Conservation (phyloP, 2,113 vertebrate genomes). For the Xiphorhynchus elegans region DNA sequence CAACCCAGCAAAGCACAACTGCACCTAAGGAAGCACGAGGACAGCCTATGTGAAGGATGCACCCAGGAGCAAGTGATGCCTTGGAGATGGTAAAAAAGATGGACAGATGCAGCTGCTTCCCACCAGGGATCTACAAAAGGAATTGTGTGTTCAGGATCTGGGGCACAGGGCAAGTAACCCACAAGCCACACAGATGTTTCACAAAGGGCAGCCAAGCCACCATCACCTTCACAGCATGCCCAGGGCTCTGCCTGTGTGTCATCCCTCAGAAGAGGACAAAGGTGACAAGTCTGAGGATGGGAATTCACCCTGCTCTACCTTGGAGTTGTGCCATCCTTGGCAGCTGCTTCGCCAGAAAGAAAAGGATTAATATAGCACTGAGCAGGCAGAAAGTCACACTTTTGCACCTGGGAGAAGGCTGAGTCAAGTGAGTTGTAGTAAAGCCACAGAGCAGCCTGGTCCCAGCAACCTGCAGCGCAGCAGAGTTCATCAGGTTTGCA, state of each 20-base stretch:
- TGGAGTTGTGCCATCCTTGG: neutral
- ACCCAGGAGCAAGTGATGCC: neutral
- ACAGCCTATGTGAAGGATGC: neutral
- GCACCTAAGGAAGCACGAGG: neutral
- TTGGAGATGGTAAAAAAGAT: neutral
- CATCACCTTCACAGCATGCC: fast-evolving
- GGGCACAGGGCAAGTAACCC: neutral
- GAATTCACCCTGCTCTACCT: neutral
- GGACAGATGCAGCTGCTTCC: neutral
- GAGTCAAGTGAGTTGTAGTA: neutral
- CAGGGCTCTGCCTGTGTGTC: neutral
- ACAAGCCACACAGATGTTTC: neutral
- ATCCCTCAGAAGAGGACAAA: neutral
- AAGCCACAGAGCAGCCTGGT: neutral
- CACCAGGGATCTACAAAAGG: neutral
- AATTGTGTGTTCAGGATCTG: neutral
- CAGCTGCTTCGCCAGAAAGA: neutral
- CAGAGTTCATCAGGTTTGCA: conserved; percentile 16
- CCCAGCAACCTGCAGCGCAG: neutral
- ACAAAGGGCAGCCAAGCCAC: neutral
- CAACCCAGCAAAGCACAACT: neutral
- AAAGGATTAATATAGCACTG: neutral
- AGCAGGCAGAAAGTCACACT: neutral
- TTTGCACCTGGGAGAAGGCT: neutral
- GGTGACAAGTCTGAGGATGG: neutral